Base-by-base conservation (phyloP, 2,888 invertebrate species). In the Rhagonycha fulva region DNA sequence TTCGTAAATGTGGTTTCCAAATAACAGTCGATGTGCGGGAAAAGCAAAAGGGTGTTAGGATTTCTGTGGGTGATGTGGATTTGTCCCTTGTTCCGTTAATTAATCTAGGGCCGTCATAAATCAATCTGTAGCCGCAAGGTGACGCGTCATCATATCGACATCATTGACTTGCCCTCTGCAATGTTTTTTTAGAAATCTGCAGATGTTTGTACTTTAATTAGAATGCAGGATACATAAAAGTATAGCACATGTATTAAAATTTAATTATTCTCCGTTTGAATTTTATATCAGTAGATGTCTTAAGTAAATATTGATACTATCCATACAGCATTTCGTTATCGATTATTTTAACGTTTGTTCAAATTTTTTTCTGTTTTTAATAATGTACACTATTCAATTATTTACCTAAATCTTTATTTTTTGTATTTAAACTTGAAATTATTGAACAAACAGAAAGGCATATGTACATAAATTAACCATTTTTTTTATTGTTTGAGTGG, bases 91-190 rank as follows among this genome's bases (percentile, higher is more conserved):
- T 83, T 83, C 84, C 85, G 85, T 85, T 87, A 86, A 87, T 86
- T 87, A 87, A 86, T 86, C 86, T 84, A 81, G 78, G 81, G 83
- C 83, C 83, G 84, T 85, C 87, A 87, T 87, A 87, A 87, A 87
- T 87, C 87, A 87, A 87, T 86, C 85, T 86, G 86, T 86, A 86
- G 85, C 86, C 86, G 86, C 87, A 87, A 87, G 87, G 87, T 87
- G 87, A 87, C 87, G 87, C 86, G 86, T 85, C 87, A 87, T 87
- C 87, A 87, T 87, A 87, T 87, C 85, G 87, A 87, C 87, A 87
- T 87, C 87, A 87, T 87, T 87, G 87, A 87, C 86, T 85, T 85
- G 85, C 84, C 85, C 84, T 82, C 83, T 83, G 78, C 71, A 71
- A 78, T 76, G 76, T 78, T 78, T 78, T 47, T 78, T 78, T 77